phyloP scores from a whole-genome alignment of 2,888 invertebrate species.

The Nasonia oneida region DNA sequence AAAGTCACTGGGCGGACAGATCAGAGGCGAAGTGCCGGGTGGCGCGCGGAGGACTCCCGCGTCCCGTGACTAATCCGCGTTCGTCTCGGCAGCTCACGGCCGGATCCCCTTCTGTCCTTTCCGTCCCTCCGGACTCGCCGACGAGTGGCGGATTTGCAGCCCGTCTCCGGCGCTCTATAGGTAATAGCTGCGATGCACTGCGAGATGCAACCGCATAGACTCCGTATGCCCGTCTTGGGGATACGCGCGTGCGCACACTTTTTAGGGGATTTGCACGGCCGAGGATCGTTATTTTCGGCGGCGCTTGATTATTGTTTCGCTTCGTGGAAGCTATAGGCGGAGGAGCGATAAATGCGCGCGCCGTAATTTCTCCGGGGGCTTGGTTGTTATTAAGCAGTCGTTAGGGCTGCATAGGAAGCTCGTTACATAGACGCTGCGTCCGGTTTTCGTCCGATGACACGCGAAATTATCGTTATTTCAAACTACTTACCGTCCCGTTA shows the following conservation, averaged over 20 bases:
- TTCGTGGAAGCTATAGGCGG: slow-evolving; percentile 14
- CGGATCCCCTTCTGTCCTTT: background rate
- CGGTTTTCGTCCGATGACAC: background rate
- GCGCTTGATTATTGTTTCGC: slow-evolving; percentile 37
- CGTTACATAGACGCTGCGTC: background rate
- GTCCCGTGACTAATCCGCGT: slow-evolving; percentile 77
- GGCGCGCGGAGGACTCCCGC: slow-evolving; percentile 67
- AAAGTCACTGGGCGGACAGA: slow-evolving; percentile 62
- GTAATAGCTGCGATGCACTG: no score
- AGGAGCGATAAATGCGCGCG: background rate
- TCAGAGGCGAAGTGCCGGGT: slow-evolving; percentile 68
- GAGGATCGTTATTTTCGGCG: background rate
- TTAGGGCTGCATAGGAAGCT: slow-evolving; percentile 6
- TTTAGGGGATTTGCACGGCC: slow-evolving; percentile 25
- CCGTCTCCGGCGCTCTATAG: background rate
- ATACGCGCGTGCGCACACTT: background rate
- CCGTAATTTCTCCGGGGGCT: slow-evolving; percentile 26
- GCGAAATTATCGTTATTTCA: slow-evolving; percentile 10
- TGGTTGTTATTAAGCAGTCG: slow-evolving; percentile 32
- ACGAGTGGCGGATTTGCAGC: background rate
- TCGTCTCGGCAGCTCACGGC: slow-evolving; percentile 76
- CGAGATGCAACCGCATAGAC: no score
- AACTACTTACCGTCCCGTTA: background rate
- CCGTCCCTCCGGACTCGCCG: background rate
- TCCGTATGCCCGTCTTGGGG: background rate